These are phyloP conservation scores for Drosophila phalerata DNA, from an alignment of 2,888 invertebrate species.

Conservation along the genomic window DNA sequence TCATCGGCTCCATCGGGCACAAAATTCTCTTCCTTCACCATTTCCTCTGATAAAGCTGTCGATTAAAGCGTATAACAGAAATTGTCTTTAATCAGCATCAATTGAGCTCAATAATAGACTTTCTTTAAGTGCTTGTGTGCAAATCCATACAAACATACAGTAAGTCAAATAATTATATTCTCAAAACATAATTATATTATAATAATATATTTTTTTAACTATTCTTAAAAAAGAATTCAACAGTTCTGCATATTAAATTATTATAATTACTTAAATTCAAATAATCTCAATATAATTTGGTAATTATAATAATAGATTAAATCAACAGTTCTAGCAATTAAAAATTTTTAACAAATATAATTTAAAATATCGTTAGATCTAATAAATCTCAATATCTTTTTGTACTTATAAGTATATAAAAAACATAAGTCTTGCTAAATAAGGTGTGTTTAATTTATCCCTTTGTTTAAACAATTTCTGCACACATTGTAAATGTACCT, in stretches of 20 bases:
- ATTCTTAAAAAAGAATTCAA: no score
- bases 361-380: no score
- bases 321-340: no score
- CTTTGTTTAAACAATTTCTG: background rate
- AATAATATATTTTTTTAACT: background rate
- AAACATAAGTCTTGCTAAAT: no score
- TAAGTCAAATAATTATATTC: background rate
- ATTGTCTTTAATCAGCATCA: constrained; percentile 60
- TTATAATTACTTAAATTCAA: background rate
- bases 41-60: constrained; percentile 75
- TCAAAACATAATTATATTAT: background rate
- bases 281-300: background rate
- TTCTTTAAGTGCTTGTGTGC: constrained; percentile 5
- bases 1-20: constrained; percentile 90
- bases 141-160: background rate
- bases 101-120: constrained; percentile 43
- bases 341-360: no score
- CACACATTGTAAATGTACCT: background rate
- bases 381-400: no score
- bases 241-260: no score
- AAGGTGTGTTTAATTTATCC: background rate
- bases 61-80: constrained; percentile 36
- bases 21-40: constrained; percentile 85
- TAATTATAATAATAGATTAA: no score
- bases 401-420: no score